A percentile compares a stretch with the other conserved stretches of the same genome.
phyloP scores from a whole-genome alignment of 2,113 vertebrate genomes.

The Chaetorhynchus papuensis region DNA sequence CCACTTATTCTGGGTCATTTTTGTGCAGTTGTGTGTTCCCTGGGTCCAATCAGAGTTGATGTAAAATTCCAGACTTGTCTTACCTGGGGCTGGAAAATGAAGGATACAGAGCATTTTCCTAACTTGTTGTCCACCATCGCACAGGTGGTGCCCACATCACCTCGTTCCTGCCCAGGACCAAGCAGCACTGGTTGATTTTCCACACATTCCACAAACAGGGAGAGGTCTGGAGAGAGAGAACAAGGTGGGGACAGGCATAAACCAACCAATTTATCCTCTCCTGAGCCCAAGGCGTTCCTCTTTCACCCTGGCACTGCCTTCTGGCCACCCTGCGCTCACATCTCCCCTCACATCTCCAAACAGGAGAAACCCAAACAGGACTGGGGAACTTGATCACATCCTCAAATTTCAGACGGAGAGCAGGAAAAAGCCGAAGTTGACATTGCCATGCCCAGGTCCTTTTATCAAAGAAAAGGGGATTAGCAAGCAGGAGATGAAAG shows the following conservation, averaged over 20 bases:
- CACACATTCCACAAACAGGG: accelerated
- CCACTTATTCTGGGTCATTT: not conserved
- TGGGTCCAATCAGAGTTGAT: not conserved
- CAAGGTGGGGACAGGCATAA: accelerated
- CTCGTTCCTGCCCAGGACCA: not conserved
- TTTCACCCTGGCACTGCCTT: not conserved
- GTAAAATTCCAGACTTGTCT: not conserved
- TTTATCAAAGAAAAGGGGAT: not conserved
- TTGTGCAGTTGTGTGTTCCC: accelerated
- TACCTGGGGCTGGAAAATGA: not conserved
- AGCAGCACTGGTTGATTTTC: not conserved
- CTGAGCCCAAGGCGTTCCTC: not conserved
- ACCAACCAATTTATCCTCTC: not conserved
- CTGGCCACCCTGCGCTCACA: not conserved
- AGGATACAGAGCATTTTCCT: not conserved
- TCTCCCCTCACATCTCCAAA: not conserved
- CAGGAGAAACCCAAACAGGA: not conserved
- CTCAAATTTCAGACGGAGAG: not conserved
- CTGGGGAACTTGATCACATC: not conserved
- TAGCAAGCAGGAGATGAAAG: not conserved
- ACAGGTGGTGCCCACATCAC: not conserved
- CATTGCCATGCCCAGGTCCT: not conserved
- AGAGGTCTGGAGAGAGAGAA: not conserved
- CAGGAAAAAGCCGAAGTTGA: not conserved
- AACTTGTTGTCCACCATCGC: not conserved